Evolutionary conservation across 1,140 invertebrate species (phyloP).

Genomic region (Drosophila obscura): DNA sequence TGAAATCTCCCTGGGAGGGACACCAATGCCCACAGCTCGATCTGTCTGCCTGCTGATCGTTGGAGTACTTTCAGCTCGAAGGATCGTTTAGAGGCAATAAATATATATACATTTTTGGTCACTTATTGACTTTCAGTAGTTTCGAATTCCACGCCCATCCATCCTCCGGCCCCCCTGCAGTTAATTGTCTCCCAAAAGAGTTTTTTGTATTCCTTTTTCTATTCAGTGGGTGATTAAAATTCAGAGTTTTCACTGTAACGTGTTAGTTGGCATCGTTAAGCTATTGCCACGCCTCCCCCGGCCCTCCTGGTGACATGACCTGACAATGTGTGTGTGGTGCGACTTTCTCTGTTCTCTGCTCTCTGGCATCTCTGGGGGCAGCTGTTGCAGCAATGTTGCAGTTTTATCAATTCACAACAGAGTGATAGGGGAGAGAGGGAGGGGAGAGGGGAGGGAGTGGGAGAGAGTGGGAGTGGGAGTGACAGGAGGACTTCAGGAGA

Average conservation of each 20-base stretch:
- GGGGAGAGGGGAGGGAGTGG: too few species aligned
- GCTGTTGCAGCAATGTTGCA: slow-evolving; percentile 50
- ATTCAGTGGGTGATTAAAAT: slow-evolving; percentile 1
- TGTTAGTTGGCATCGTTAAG: slow-evolving; percentile 71
- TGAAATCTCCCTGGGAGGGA: neutral
- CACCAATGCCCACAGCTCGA: neutral
- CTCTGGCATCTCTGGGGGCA: slow-evolving; percentile 28
- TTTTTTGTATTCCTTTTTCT: slow-evolving; percentile 9
- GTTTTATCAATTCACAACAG: slow-evolving; percentile 41
- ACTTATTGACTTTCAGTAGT: too few species aligned
- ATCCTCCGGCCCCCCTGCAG: too few species aligned
- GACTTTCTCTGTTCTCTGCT: too few species aligned
- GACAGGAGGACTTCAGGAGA: neutral
- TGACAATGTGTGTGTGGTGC: slow-evolving; percentile 30
- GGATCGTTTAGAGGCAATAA: too few species aligned
- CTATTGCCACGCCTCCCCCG: slow-evolving; percentile 59
- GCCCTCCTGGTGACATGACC: slow-evolving; percentile 22
- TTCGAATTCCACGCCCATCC: too few species aligned
- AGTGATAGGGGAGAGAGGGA: too few species aligned
- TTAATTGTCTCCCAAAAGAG: neutral
- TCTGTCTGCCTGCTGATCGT: too few species aligned
- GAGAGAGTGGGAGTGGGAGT: too few species aligned
- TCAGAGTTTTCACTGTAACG: slow-evolving; percentile 25
- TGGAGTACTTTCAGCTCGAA: neutral
- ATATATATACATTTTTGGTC: too few species aligned